A percentile compares a stretch with the other conserved stretches of the same genome.
phyloP scores from a whole-genome alignment of 2,113 vertebrate species.

The Actinemys pallida region DNA sequence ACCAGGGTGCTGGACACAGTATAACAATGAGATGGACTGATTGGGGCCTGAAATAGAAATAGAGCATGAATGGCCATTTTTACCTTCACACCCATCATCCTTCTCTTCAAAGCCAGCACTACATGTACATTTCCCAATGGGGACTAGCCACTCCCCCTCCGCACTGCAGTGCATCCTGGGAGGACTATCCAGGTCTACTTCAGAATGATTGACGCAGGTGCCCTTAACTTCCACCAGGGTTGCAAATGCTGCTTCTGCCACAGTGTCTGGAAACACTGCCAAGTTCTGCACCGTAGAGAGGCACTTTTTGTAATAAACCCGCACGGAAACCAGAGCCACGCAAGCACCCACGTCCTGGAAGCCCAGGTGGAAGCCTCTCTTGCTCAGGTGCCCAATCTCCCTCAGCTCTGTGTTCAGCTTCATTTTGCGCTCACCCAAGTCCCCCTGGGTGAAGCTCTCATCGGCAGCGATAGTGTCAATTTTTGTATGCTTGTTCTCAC shows the following conservation, averaged over 20 bases:
- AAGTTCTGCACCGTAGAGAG: constrained; percentile 89
- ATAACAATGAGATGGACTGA: neutral
- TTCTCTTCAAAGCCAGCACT: constrained; percentile 95
- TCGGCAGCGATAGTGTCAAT: constrained; percentile 97
- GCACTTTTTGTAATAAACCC: constrained; percentile 97
- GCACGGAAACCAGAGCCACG: constrained; percentile 93
- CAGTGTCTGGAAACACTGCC: constrained; percentile 92
- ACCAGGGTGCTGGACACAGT: neutral
- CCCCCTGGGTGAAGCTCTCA: constrained; percentile 97
- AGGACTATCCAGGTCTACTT: constrained; percentile 89
- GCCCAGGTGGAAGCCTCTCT: constrained; percentile 93
- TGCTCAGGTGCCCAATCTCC: constrained; percentile 93
- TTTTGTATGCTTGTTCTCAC: constrained; percentile 88
- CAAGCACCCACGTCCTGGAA: constrained; percentile 98
- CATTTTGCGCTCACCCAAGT: constrained; percentile 97
- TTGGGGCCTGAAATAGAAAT: neutral
- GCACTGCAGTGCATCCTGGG: constrained; percentile 98
- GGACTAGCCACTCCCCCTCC: constrained; percentile 97
- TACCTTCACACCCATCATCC: constrained; percentile 95
- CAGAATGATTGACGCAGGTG: constrained; percentile 90
- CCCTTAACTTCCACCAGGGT: constrained; percentile 95
- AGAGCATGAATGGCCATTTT: neutral
- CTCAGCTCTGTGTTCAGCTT: constrained; percentile 97
- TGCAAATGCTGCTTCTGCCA: constrained; percentile 91
- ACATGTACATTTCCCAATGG: constrained; percentile 94